A percentile compares a stretch with the other conserved stretches of the same genome.
These are phyloP conservation scores for Grammomys dolichurus DNA, from an alignment of 2,113 vertebrate genomes.

Conservation along the genomic window DNA sequence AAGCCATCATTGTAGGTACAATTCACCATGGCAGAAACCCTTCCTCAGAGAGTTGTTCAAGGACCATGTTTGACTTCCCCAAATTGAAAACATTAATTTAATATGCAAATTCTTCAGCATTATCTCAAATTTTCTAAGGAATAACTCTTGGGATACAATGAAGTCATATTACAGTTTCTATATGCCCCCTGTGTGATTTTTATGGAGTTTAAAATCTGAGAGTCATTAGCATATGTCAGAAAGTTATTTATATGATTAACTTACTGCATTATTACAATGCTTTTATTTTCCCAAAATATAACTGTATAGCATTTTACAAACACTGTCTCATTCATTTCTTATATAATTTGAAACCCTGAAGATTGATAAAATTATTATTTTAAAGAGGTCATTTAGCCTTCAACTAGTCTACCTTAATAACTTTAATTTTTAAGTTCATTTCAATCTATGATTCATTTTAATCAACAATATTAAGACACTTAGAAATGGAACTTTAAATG, in stretches of 20 bases:
- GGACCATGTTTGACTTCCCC: background rate
- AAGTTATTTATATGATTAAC: constrained; percentile 4
- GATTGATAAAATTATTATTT: background rate
- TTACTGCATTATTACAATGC: constrained; percentile 49
- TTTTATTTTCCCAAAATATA: constrained; percentile 38
- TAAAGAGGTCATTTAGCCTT: background rate
- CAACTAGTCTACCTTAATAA: background rate
- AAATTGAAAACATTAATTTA: background rate
- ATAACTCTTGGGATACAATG: background rate
- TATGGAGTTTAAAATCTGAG: constrained; percentile 41
- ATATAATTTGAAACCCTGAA: background rate
- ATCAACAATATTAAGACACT: background rate
- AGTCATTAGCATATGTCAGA: constrained; percentile 5
- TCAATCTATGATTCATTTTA: constrained; percentile 2
- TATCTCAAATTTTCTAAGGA: constrained; percentile 5
- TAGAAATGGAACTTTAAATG: background rate
- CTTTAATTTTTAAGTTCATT: constrained; percentile 7
- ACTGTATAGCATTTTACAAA: constrained; percentile 38
- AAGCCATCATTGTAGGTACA: background rate
- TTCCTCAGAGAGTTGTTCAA: background rate
- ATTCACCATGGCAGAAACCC: background rate
- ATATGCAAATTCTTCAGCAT: constrained; percentile 15
- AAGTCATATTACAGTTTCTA: background rate
- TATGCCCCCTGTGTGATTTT: background rate
- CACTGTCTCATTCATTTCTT: constrained; percentile 24